Conservation (phyloP, 2,797 vertebrate species). For the Gymnothorax javanicus region DNA sequence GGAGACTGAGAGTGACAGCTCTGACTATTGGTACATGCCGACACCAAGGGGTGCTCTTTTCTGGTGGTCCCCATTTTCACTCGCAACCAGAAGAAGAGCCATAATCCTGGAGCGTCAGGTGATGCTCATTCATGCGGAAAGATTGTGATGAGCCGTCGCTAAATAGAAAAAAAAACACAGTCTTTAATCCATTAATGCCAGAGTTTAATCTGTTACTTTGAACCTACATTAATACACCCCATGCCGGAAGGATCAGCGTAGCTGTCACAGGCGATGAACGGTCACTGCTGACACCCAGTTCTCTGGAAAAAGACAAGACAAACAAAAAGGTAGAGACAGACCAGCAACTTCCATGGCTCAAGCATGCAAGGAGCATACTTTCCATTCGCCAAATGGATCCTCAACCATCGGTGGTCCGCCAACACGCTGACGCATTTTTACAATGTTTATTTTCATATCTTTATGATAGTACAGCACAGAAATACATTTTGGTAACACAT, state of each 20-base stretch:
- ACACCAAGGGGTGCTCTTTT: background rate
- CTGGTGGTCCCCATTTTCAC: background rate
- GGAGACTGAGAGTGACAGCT: background rate
- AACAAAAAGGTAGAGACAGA: background rate
- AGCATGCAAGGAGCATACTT: background rate
- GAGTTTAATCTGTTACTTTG: slow-evolving; percentile 19
- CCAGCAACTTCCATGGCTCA: background rate
- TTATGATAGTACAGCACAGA: no score
- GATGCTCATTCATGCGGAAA: slow-evolving; percentile 5
- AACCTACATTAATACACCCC: background rate
- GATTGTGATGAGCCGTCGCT: slow-evolving; percentile 2
- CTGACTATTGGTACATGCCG: background rate
- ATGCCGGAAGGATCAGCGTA: background rate
- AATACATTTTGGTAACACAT: no score
- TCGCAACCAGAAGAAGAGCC: background rate
- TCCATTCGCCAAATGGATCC: no score
- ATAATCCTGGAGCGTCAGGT: slow-evolving; percentile 14
- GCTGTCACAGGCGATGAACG: background rate
- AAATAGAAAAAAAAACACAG: slow-evolving; percentile 16
- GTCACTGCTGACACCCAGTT: background rate
- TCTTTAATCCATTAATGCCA: slow-evolving; percentile 20
- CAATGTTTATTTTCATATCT: background rate
- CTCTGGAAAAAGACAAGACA: background rate
- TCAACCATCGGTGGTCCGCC: no score
- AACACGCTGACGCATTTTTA: background rate